Base-by-base conservation (phyloP, 2,113 vertebrate genomes). In the Grus americana region DNA sequence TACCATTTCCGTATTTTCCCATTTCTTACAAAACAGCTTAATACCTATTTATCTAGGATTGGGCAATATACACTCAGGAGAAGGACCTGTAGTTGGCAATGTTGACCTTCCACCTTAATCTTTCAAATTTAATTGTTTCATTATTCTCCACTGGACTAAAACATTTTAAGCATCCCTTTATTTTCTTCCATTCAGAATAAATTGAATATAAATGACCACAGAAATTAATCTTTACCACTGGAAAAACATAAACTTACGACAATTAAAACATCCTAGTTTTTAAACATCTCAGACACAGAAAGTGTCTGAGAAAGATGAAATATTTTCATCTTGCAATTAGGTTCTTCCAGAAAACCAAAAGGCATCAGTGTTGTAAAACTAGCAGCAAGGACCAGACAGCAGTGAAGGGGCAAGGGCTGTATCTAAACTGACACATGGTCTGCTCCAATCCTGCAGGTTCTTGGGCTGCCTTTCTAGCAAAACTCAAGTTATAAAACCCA, bases 361-460 rank as follows among this genome's bases (percentile, higher is more conserved):
- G 12, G 12, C 24, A n/a, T 24, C 34, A n/a, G 23, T 22, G 11
- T 15, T 32, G 30, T 47, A 57, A 70, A 59, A 57, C 20, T 46
- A 83, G 40, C 24, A 70, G 47, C 42, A 47, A 30, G 30, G 49
- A n/a, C 88, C n/a, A 34, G 44, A 57, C 11, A 54, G 22, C 55
- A 34, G 49, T 13, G 30, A 78, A 40, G 2, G 0, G 16, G 40
- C 42, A 70, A 71, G 58, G 47, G 30, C 20, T 1, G 0, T n/a
- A 32, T 40, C 38, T 79, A 38, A 36, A 27, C 11, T 15, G 21
- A 62, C 57, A 62, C 16, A 34, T 1, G 7, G 38, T 12, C 66
- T 55, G 49, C 74, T n/a, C 40, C 1, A 0, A 65, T 16, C 50
- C 57, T 58, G 57, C 30, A 32, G 7, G 36, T 15, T 71, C 58